phyloP scores from a whole-genome alignment of 37 sponge, comb jelly and placozoan species.

The Hormiphora californensis region DNA sequence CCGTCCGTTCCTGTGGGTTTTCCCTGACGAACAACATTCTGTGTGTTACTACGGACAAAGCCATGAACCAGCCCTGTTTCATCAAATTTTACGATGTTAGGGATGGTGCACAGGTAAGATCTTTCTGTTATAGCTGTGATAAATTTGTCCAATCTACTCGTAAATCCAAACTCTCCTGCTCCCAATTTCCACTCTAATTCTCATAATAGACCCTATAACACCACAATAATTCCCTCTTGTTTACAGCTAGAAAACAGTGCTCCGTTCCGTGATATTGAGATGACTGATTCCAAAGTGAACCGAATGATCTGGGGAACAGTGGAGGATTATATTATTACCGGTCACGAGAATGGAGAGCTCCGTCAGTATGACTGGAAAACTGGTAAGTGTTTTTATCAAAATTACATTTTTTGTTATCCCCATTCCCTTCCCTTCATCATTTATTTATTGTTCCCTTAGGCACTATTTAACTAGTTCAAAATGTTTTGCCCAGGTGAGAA shows the following conservation, averaged over 20 bases:
- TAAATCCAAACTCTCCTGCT: not conserved
- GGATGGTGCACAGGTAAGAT: conserved; percentile 32
- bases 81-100: conserved; percentile 70
- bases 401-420: too few relatives aligned
- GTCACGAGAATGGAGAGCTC: conserved; percentile 80
- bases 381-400: too few relatives aligned
- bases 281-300: conserved; percentile 64
- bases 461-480: not conserved
- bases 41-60: conserved; percentile 77
- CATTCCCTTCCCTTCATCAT: not conserved
- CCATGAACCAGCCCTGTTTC: conserved; percentile 71
- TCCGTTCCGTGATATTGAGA: not conserved
- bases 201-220: not conserved
- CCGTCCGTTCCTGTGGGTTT: conserved; percentile 84
- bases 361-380: conserved; percentile 64
- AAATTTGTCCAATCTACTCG: not conserved
- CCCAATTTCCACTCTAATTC: not conserved
- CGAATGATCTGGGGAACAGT: conserved; percentile 86
- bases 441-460: not conserved
- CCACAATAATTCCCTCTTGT: too few relatives aligned
- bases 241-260: not conserved
- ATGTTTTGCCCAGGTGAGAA: conserved; percentile 39
- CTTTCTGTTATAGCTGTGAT: not conserved
- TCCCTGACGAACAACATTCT: conserved; percentile 62
- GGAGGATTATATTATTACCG: conserved; percentile 80